Conservation (phyloP, 2,797 vertebrate species). For the Odontamblyopus rebecca region DNA sequence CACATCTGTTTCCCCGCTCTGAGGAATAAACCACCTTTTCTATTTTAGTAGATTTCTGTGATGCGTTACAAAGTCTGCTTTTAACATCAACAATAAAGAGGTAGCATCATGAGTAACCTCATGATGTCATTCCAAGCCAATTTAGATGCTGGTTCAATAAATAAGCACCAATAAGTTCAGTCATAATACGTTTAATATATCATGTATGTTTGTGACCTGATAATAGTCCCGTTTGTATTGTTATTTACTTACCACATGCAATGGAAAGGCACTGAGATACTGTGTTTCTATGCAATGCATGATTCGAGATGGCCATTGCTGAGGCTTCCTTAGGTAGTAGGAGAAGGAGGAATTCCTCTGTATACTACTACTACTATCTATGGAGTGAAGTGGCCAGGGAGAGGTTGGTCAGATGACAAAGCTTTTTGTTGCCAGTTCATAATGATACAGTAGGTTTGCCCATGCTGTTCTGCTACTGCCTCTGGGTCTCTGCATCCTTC, state of each 20-base stretch:
- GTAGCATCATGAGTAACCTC: background rate
- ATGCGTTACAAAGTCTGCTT: background rate
- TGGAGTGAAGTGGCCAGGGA: slow-evolving; percentile 46
- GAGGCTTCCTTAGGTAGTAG: no score
- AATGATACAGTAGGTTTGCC: slow-evolving; percentile 60
- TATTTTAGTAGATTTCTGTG: slow-evolving; percentile 22
- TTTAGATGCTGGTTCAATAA: background rate
- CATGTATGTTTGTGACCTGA: background rate
- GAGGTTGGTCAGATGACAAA: slow-evolving; percentile 55
- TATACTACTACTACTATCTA: no score
- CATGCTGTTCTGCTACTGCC: slow-evolving; percentile 42
- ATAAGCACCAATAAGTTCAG: background rate
- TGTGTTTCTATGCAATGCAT: background rate
- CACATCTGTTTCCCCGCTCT: slow-evolving; percentile 51
- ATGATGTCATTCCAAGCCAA: background rate
- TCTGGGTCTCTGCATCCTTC: slow-evolving; percentile 55
- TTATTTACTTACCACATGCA: background rate
- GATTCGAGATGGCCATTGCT: slow-evolving; percentile 40
- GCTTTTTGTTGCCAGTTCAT: slow-evolving; percentile 34
- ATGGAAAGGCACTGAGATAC: background rate
- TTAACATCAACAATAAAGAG: background rate
- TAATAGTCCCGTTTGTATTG: background rate
- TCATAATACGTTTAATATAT: background rate
- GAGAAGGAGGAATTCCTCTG: no score
- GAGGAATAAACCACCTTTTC: slow-evolving; percentile 25